phyloP scores from a whole-genome alignment of 92 coral and sea anemone species.

The Diadumene lineata region DNA sequence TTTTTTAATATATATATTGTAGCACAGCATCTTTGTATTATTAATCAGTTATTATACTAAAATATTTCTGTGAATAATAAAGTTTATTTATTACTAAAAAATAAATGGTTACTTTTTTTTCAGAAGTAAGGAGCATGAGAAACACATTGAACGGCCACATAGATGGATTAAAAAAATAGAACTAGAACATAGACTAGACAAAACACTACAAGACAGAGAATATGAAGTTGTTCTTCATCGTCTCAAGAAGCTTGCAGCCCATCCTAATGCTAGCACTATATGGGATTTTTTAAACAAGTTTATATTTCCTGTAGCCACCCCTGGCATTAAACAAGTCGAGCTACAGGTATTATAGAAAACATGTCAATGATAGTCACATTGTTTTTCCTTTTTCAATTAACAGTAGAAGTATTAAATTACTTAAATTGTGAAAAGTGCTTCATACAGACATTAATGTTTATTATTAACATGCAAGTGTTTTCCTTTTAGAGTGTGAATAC shows the following conservation, averaged over 20 bases:
- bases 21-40: background rate
- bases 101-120: background rate
- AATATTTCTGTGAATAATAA: background rate
- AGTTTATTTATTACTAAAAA: background rate
- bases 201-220: slow-evolving; percentile 66
- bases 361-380: too few species aligned
- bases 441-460: too few species aligned
- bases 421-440: too few species aligned
- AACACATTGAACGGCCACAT: slow-evolving; percentile 36
- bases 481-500: too few species aligned
- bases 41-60: background rate
- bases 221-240: slow-evolving; percentile 82
- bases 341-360: slow-evolving; percentile 30
- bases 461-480: too few species aligned
- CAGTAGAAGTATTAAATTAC: too few species aligned
- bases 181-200: slow-evolving; percentile 65
- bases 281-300: slow-evolving; percentile 66
- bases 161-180: slow-evolving; percentile 84
- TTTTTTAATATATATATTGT: too few species aligned
- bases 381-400: too few species aligned
- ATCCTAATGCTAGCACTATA: slow-evolving; percentile 42
- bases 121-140: slow-evolving; percentile 13
- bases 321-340: slow-evolving; percentile 63
- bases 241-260: slow-evolving; percentile 77
- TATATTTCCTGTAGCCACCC: slow-evolving; percentile 59